These are phyloP conservation scores for Oncorhynchus mykiss DNA, from an alignment of 2,113 vertebrate species.

Conservation along the genomic window DNA sequence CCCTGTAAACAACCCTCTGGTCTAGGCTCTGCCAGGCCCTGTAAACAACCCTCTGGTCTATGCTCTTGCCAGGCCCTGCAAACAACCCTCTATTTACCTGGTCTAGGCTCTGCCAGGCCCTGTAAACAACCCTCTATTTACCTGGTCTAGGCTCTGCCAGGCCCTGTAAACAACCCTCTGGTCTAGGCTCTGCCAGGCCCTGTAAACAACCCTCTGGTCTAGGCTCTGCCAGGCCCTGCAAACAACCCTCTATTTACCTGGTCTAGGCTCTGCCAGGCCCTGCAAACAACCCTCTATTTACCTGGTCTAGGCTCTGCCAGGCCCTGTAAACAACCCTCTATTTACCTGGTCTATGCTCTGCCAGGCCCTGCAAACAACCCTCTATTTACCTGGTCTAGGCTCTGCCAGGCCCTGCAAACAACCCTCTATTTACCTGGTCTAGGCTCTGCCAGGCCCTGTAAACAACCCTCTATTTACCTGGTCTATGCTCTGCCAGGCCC, in stretches of 20 bases:
- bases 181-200: too few species aligned
- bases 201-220: background rate
- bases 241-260: background rate
- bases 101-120: too few species aligned
- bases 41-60: background rate
- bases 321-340: background rate
- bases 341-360: too few species aligned
- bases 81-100: background rate
- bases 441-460: background rate
- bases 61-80: background rate
- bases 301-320: too few species aligned
- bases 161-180: background rate
- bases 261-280: too few species aligned
- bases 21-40: background rate
- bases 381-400: too few species aligned
- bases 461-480: background rate
- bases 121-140: background rate
- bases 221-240: background rate
- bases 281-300: background rate
- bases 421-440: too few species aligned
- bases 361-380: background rate
- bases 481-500: too few species aligned
- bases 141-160: too few species aligned
- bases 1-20: background rate
- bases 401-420: background rate